Base-by-base conservation (phyloP, 2,113 vertebrate species). In the Poecile atricapillus region DNA sequence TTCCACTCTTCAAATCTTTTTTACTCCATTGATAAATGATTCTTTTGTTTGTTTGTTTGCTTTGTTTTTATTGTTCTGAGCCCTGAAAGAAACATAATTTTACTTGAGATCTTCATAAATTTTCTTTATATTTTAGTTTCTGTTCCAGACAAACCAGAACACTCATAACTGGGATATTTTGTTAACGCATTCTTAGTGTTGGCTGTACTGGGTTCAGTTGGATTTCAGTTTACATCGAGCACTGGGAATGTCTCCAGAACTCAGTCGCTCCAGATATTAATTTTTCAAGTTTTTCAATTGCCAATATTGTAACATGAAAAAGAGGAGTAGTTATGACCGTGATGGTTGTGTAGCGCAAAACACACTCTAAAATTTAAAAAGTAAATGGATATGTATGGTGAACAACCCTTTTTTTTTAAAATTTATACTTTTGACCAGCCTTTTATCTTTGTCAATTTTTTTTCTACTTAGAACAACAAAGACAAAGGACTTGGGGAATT, bases 351-450 rank as follows among this genome's bases (percentile, higher is more conserved):
- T 20, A 31, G 19, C 18, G 4, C 11, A 69, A 78, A 91, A 41
- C 1, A 12, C 1, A 0, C 37, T 70, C 25, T 87, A 65, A 78
- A 56, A 80, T 43, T 17, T 7, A 35, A 53, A 75, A 62, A 43
- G 4, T 5, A 58, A 20, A 15, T 50, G 4, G 5, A 8, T 53
- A 41, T 33, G 39, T 41, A 21, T 12, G 2, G 21, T 39, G 62
- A 76, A 2, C 1, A 47, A 25, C 7, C 0, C 1, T 46, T 59
- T 35, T 78, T 59, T 37, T 37, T 17, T 0, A 43, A 1, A 43
- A 33, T 60, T 89, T 77, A 7, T 69, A 3, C 39, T 85, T 84
- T 83, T 75, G 7, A 23, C 3, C 17, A 90, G 23, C 1, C 0
- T 43, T 69, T 84, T 35, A 23, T 33, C 6, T 27, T 35, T 44